Base-by-base conservation (phyloP, 2,888 invertebrate species). In the Hirtodrosophila confusa region DNA sequence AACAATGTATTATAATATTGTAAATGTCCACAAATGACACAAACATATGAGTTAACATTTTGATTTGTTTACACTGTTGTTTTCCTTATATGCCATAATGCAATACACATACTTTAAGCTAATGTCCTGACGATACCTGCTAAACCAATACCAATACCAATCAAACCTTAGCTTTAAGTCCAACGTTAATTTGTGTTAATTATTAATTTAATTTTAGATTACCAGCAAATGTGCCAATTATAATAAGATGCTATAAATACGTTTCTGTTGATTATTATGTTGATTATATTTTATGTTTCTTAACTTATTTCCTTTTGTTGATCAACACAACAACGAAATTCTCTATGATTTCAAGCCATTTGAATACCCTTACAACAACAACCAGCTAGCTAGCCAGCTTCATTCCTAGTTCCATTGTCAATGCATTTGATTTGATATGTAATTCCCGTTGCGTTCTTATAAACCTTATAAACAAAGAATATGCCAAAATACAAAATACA, bases 141-240 rank as follows among this genome's bases (percentile, higher is more conserved):
- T 17, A 2, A 17, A 17, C 17, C 17, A 17, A 17, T 17, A 17
- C 74, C 80, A 84, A 78, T 31, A 31, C 51, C 65, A 51, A 53
- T 47, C 55, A 85, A 62, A 67, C 64, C 73, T 43, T 83, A 88
- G 87, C 86, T 65, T 78, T 88, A 88, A 88, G 88, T 68, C 64
- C 66, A 53, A 6, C 58, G 47, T 67, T 78, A 11, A 74, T 73
- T 74, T 78, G 74, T 78, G 48, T 75, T 72, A 58, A 77, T 61
- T 51, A 53, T 50, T 57, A 71, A 60, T 72, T 75, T 69, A 49
- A 17, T 66, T 56, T 37, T 67, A 74, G 45, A 50, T 37, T 17
- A 56, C 39, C 66, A 55, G 31, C 50, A 44, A 60, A 53, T 55
- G 54, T 56, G 54, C 47, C 70, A 68, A 61, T 61, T 69, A 72